phyloP scores from a whole-genome alignment of 2,113 vertebrate species.

The Corythornis vintsioides region DNA sequence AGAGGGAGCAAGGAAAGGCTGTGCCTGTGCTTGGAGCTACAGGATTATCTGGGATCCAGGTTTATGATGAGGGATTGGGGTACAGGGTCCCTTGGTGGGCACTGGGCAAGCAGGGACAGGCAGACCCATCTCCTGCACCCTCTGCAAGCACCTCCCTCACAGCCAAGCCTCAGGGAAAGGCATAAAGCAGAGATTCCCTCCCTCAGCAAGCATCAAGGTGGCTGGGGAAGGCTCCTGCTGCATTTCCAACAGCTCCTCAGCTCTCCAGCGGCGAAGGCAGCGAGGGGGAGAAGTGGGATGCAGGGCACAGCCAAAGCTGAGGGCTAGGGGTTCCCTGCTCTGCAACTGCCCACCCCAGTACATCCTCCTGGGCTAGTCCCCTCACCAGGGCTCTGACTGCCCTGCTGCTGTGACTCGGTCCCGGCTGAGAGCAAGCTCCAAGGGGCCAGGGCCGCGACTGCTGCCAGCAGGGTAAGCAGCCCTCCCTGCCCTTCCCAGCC shows the following conservation, averaged over 20 bases:
- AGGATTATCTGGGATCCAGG: background rate
- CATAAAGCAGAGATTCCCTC: background rate
- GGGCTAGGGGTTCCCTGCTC: background rate
- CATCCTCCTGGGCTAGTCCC: background rate
- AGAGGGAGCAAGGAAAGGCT: background rate
- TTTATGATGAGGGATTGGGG: background rate
- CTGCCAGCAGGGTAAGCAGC: background rate
- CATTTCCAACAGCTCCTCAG: background rate
- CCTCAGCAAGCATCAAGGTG: fast-evolving
- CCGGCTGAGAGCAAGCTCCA: background rate
- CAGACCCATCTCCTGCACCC: background rate
- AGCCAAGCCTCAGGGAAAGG: background rate
- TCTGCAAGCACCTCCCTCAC: background rate
- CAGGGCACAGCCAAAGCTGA: background rate
- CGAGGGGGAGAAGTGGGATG: background rate
- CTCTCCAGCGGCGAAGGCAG: background rate
- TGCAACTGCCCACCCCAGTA: no score
- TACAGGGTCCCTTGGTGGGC: background rate
- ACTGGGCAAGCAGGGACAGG: background rate
- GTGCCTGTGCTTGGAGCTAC: background rate
- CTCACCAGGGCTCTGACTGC: fast-evolving
- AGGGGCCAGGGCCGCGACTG: background rate
- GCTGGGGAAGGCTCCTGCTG: background rate
- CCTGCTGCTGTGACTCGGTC: background rate
- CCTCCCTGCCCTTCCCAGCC: background rate